Evolutionary conservation across 2,888 invertebrate genomes (phyloP).

Genomic region (Cryptus armator): DNA sequence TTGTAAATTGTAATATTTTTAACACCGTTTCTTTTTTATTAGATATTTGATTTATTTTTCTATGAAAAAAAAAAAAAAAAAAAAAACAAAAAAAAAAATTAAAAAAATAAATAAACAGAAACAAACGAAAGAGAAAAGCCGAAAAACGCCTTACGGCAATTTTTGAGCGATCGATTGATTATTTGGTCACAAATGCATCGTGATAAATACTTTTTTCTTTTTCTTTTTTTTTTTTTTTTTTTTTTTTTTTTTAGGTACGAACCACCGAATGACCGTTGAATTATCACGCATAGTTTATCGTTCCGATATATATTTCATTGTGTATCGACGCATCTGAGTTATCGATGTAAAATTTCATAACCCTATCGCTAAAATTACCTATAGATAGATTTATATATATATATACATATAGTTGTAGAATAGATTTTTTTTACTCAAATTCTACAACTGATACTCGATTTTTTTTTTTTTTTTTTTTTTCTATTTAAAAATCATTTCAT

Average conservation of each 20-base stretch:
- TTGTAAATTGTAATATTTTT: conserved; percentile 66
- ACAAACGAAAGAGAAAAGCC: conserved; percentile 28
- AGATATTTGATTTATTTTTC: conserved; percentile 64
- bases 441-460: conserved; percentile 63
- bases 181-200: conserved; percentile 40
- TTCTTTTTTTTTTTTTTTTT: conserved; percentile 23
- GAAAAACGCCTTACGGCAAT: not conserved
- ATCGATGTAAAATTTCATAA: conserved; percentile 53
- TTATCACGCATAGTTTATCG: conserved; percentile 54
- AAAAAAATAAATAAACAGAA: conserved; percentile 17
- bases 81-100: no score
- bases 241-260: conserved; percentile 38
- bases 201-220: conserved; percentile 13
- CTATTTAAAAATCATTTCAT: conserved; percentile 30
- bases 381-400: not conserved
- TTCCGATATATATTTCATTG: conserved; percentile 51
- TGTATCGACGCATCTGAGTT: conserved; percentile 51
- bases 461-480: conserved; percentile 28
- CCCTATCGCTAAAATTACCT: conserved; percentile 44
- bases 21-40: conserved; percentile 39
- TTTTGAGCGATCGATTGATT: conserved; percentile 37
- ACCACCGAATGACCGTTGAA: conserved; percentile 58
- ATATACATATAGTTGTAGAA: conserved; percentile 51
- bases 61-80: conserved; percentile 46
- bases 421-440: conserved; percentile 69